Conservation (phyloP, 2,113 vertebrate species). For the Talpa occidentalis region DNA sequence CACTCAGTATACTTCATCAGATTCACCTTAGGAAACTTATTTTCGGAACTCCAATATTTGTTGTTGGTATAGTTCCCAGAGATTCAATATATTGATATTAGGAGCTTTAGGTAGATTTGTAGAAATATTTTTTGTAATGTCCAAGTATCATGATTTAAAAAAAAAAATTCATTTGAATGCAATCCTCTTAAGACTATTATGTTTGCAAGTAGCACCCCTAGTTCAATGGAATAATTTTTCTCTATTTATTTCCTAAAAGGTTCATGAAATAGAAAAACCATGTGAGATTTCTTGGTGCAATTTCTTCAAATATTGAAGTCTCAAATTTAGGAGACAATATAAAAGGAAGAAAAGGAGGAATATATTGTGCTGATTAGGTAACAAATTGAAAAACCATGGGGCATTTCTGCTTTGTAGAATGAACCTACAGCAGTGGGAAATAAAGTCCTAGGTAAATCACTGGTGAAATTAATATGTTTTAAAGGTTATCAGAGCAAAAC, state of each 20-base stretch:
- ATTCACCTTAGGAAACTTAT: conserved; percentile 37
- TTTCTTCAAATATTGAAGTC: conserved; percentile 81
- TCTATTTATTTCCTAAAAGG: conserved; percentile 81
- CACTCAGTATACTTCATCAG: background rate
- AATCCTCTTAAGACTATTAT: conserved; percentile 76
- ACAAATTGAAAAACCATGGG: conserved; percentile 77
- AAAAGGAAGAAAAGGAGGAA: conserved; percentile 71
- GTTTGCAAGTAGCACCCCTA: conserved; percentile 63
- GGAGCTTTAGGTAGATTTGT: conserved; percentile 57
- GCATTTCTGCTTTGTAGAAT: conserved; percentile 71
- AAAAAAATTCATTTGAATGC: conserved; percentile 68
- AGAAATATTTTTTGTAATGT: conserved; percentile 59
- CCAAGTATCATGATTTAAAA: conserved; percentile 37
- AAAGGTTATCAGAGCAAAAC: conserved; percentile 84
- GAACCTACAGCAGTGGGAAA: conserved; percentile 77
- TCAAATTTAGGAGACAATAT: conserved; percentile 73
- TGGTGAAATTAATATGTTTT: conserved; percentile 84
- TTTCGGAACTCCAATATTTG: conserved; percentile 5
- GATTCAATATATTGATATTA: conserved; percentile 43
- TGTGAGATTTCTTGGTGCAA: conserved; percentile 79
- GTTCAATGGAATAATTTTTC: conserved; percentile 71
- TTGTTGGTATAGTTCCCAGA: background rate
- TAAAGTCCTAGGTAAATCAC: conserved; percentile 82
- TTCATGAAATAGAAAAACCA: conserved; percentile 80
- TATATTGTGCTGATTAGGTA: conserved; percentile 77